Conservation (phyloP, 2,797 vertebrate species). For the Micromesistius poutassou region DNA sequence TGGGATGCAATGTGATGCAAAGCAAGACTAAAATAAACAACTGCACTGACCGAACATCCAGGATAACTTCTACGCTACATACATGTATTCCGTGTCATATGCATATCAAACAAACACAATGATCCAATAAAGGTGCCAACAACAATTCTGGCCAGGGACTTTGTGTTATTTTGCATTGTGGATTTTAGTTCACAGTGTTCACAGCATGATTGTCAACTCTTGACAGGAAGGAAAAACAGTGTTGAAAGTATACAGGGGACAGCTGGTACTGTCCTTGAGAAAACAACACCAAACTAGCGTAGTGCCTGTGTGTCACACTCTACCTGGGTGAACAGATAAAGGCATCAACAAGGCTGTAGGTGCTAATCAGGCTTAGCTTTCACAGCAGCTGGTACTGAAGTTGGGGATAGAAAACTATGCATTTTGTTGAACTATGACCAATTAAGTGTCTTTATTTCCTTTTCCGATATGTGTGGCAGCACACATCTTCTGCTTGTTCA, state of each 20-base stretch:
- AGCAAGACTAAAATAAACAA: slow-evolving; percentile 45
- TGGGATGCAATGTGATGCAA: slow-evolving; percentile 43
- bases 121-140: background rate
- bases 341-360: background rate
- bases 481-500: no score
- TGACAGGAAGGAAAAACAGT: background rate
- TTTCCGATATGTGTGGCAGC: background rate
- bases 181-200: background rate
- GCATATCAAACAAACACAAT: background rate
- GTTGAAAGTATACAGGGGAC: background rate
- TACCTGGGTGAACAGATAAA: background rate
- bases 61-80: background rate
- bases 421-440: no score
- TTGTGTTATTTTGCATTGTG: background rate
- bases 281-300: background rate
- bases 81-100: background rate
- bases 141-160: background rate
- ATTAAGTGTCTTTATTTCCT: background rate
- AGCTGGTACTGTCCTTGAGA: background rate
- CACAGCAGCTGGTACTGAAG: background rate
- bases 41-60: slow-evolving; percentile 41
- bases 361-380: background rate
- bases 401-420: background rate
- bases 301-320: background rate
- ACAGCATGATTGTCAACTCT: background rate